Conservation (phyloP, 1,140 invertebrate species). For the Drosophila subobscura region DNA sequence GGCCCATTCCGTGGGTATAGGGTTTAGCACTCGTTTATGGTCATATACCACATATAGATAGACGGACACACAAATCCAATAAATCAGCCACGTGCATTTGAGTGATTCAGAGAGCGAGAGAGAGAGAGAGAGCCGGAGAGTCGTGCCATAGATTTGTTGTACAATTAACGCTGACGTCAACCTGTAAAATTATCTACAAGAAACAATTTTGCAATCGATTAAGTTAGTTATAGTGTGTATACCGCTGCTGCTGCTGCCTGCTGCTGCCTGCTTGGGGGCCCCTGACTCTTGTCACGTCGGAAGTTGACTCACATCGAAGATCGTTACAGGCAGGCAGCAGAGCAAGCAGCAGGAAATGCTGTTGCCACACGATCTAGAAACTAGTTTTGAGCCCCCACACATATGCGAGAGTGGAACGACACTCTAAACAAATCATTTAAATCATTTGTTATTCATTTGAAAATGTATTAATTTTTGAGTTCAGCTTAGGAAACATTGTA, state of each 20-base stretch:
- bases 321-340: constrained; percentile 3
- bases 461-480: constrained; percentile 61
- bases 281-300: constrained; percentile 63
- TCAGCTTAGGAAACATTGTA: constrained; percentile 31
- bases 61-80: constrained; percentile 31
- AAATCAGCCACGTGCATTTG: constrained; percentile 76
- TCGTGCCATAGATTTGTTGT: constrained; percentile 30
- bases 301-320: constrained; percentile 57
- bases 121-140: constrained; percentile 54
- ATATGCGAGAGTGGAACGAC: constrained; percentile 27
- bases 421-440: constrained; percentile 72
- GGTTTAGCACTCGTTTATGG: neutral
- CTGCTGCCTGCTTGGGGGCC: neutral
- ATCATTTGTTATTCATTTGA: constrained; percentile 77
- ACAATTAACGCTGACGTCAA: constrained; percentile 77
- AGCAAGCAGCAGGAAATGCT: constrained; percentile 48
- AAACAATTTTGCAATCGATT: constrained; percentile 79
- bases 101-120: constrained; percentile 65
- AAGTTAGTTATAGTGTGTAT: constrained; percentile 41
- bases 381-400: constrained; percentile 26
- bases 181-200: constrained; percentile 62
- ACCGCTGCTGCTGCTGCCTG: too few relatives aligned
- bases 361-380: constrained; percentile 42
- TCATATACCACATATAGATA: neutral
- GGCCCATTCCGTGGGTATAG: neutral